A percentile compares a stretch with the other conserved stretches of the same genome.
phyloP scores from a whole-genome alignment of 2,113 vertebrate genomes.

The Podarcis cretensis region DNA sequence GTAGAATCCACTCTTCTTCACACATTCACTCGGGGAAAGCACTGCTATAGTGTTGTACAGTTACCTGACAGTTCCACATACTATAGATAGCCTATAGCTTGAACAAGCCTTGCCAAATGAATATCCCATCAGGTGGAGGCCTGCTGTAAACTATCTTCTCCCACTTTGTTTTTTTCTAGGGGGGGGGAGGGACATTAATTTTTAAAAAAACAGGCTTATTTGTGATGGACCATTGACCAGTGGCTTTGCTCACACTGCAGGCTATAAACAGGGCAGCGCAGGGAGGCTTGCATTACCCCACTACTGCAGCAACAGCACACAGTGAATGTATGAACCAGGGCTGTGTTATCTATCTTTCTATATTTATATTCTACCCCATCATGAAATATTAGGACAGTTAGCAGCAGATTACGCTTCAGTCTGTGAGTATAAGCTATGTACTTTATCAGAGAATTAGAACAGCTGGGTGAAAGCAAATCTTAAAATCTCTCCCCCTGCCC shows the following conservation, averaged over 20 bases:
- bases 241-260: neutral
- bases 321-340: neutral
- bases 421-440: no score
- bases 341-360: neutral
- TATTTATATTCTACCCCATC: neutral
- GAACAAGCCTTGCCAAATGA: neutral
- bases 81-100: neutral
- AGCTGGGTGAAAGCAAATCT: no score
- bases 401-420: neutral
- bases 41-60: neutral
- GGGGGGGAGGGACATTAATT: neutral
- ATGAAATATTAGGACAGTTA: neutral
- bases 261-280: neutral
- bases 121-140: neutral
- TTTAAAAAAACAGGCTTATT: neutral
- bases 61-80: neutral
- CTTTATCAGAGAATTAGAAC: no score
- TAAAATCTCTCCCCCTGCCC: neutral
- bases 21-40: neutral
- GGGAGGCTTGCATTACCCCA: neutral
- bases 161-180: neutral
- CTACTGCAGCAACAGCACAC: neutral
- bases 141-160: neutral
- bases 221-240: neutral
- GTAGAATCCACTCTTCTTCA: neutral